Conservation (phyloP, 2,113 vertebrate genomes). For the Ranitomeya imitator region DNA sequence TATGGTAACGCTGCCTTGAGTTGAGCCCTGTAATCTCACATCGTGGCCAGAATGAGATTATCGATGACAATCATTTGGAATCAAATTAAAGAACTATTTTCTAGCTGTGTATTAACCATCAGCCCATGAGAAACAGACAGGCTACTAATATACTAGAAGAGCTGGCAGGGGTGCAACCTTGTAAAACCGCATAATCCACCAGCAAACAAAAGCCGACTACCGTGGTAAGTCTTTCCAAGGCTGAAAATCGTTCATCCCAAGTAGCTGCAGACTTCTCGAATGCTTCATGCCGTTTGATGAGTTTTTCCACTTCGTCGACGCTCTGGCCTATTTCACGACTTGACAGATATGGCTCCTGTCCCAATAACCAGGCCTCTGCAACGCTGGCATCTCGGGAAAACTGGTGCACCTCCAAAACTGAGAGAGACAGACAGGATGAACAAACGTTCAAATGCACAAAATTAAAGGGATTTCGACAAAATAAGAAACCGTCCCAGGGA, state of each 20-base stretch:
- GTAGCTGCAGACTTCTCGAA: slow-evolving; percentile 97
- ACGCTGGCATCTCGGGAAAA: slow-evolving; percentile 94
- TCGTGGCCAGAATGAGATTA: too few relatives aligned
- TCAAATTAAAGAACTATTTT: too few relatives aligned
- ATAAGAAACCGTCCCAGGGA: background rate
- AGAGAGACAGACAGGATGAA: background rate
- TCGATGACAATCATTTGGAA: too few relatives aligned
- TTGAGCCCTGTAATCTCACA: too few relatives aligned
- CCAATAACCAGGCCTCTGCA: slow-evolving; percentile 94
- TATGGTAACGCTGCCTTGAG: too few relatives aligned
- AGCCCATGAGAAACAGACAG: too few relatives aligned
- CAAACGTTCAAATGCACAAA: background rate
- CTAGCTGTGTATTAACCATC: too few relatives aligned
- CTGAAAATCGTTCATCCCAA: slow-evolving; percentile 95
- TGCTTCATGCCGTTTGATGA: slow-evolving; percentile 95
- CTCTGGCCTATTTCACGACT: slow-evolving; percentile 90
- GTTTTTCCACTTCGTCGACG: slow-evolving; percentile 93
- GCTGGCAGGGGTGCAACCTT: too few relatives aligned
- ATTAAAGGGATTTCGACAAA: background rate
- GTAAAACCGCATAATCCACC: too few relatives aligned
- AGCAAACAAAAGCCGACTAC: slow-evolving; percentile 65
- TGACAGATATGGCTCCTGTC: slow-evolving; percentile 93
- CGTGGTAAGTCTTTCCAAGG: slow-evolving; percentile 91
- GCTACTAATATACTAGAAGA: too few relatives aligned
- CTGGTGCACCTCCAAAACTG: slow-evolving; percentile 97